phyloP scores from a whole-genome alignment of 2,888 invertebrate species.

The Spodoptera littoralis region DNA sequence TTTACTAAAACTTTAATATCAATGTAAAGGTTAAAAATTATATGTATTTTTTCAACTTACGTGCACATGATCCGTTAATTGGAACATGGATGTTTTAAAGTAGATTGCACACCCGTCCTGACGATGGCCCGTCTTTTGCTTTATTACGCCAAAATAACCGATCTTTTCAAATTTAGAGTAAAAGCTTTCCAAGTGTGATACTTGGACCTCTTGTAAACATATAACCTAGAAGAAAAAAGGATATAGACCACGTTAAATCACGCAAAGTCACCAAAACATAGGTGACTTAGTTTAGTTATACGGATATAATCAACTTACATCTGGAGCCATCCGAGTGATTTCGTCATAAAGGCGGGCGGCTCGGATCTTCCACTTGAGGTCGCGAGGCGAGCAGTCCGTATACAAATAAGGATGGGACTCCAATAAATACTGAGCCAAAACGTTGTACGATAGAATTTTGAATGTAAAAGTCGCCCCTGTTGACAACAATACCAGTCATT shows the following conservation, averaged over 20 bases:
- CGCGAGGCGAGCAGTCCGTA: constrained; percentile 84
- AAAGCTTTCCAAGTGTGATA: constrained; percentile 91
- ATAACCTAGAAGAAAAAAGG: constrained; percentile 90
- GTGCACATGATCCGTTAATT: constrained; percentile 89
- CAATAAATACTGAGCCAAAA: constrained; percentile 95
- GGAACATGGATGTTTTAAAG: constrained; percentile 91
- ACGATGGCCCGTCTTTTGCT: constrained; percentile 94
- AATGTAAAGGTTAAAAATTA: too few relatives aligned
- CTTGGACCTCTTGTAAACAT: constrained; percentile 97
- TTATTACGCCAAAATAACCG: constrained; percentile 93
- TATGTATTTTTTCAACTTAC: constrained; percentile 87
- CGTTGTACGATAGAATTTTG: constrained; percentile 95
- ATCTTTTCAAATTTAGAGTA: constrained; percentile 85
- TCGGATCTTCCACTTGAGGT: constrained; percentile 92
- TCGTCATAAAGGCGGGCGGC: constrained; percentile 84
- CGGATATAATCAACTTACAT: constrained; percentile 70
- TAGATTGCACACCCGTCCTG: constrained; percentile 97
- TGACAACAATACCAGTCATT: neutral
- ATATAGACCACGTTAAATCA: neutral
- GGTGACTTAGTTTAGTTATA: too few relatives aligned
- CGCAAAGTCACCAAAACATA: too few relatives aligned
- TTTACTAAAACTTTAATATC: too few relatives aligned
- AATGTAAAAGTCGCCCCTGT: constrained; percentile 86
- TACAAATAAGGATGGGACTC: constrained; percentile 93
- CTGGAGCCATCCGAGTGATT: constrained; percentile 82